Evolutionary conservation across 23 tunicate species (phyloP), one percentile per base, ranked within the genome.

Genomic region (Corella eumyota): DNA sequence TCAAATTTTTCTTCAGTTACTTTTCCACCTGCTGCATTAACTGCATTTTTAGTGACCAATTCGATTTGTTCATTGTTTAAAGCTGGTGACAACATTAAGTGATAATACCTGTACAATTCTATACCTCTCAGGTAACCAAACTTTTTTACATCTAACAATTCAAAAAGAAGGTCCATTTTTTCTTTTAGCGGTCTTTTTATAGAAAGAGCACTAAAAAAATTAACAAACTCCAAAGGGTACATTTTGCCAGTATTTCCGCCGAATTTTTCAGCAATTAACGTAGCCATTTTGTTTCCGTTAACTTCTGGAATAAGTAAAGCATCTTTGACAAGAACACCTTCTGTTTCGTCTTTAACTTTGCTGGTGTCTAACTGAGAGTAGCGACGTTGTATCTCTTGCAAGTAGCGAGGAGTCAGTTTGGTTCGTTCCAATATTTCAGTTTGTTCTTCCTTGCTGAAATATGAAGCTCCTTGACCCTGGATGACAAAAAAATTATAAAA

Each of bases 381-480:
- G 3, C 94, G 76, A 30, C 58, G 63, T 36, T 84, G 94, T 2
- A 84, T 69, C 59, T 84, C 94, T 62, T 69, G 72, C 54, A 84
- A 28, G 51, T 84, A 80, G 22, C 58, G 30, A 13, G 45, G 60
- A 3, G 67, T 36, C 11, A 84, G 52, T 27, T 66, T 64, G 32
- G 73, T 75, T 47, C 75, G 62, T 24, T 56, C 78, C 58, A 84
- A 30, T 6, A 84, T 62, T 33, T 84, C 82, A 5, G 59, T 28
- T 44, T 75, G 83, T 69, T 84, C 94, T 57, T 84, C 94, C 32
- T 69, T 45, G 1, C 83, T 62, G 37, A 84, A 84, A 28, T 84
- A 84, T 6, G 94, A 84, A 2, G 81, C 73, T n/a, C 78, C 78
- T 75, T 84, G 94, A 21, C 94, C 94, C 94, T 84, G 51, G n/a